These are phyloP conservation scores for Cassiopea xamachana DNA, from an alignment of 30 jellyfish, hydroid and myxozoan species.

Conservation along the genomic window DNA sequence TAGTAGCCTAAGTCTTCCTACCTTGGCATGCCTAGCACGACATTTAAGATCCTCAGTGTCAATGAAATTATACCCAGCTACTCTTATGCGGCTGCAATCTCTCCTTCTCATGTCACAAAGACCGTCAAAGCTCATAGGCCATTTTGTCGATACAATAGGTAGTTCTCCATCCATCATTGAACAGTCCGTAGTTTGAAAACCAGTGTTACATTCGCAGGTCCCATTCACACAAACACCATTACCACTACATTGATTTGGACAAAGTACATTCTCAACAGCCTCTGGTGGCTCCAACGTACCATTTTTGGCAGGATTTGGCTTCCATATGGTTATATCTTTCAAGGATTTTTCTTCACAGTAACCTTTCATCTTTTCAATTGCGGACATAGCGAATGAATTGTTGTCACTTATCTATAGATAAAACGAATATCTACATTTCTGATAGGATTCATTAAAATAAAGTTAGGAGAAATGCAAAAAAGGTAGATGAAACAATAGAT, in stretches of 20 bases:
- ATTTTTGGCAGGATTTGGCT: constrained; percentile 62
- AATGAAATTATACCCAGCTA: constrained; percentile 78
- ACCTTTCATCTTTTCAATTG: constrained; percentile 55
- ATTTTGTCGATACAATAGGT: constrained; percentile 63
- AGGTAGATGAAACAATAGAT: too few species aligned
- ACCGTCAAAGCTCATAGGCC: constrained; percentile 63
- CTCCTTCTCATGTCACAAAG: constrained; percentile 81
- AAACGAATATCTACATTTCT: background rate
- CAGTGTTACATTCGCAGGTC: constrained; percentile 79
- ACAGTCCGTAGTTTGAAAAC: constrained; percentile 84
- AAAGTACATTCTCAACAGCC: constrained; percentile 70
- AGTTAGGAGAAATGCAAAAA: too few species aligned
- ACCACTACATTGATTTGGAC: constrained; percentile 91
- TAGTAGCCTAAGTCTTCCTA: background rate
- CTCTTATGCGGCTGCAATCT: constrained; percentile 82
- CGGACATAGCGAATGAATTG: constrained; percentile 61
- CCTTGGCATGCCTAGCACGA: constrained; percentile 65
- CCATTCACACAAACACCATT: constrained; percentile 88
- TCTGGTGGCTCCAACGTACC: constrained; percentile 85
- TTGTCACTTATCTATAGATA: constrained; percentile 61
- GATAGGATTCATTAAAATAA: too few species aligned
- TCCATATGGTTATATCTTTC: constrained; percentile 69
- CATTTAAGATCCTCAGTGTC: constrained; percentile 71
- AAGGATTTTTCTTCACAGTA: constrained; percentile 77
- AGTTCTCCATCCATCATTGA: constrained; percentile 64